Evolutionary conservation across 1,140 invertebrate genomes (phyloP), one percentile per base, ranked within the genome.

Genomic region (Psix sp.): DNA sequence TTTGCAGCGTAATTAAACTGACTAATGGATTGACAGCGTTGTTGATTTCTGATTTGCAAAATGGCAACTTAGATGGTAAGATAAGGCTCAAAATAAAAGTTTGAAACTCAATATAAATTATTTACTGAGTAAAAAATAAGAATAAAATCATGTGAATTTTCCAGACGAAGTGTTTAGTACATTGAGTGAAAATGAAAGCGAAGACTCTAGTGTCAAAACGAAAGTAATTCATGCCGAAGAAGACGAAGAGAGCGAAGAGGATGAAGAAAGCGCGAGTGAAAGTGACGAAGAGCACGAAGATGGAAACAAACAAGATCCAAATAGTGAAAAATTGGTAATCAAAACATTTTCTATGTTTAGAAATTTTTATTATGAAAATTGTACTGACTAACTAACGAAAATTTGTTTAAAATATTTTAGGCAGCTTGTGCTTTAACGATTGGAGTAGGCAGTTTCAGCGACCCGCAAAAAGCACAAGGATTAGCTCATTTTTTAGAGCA

Each of bases 401-500:
- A 33, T 36, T 52, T 24, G 29, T 35, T n/a, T n/a, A n/a, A n/a
- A n/a, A n/a, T 42, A 36, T 74, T 82, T 60, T 74, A 93, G 89
- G 92, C 93, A 29, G 93, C 93, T 1, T 93, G 92, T 79, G 91
- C 90, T 3, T 80, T 95, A 2, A 89, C 89, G 52, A 89, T 94
- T 9, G 90, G 91, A 29, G 93, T 93, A 20, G 93, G 93, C 13
- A 91, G 90, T 82, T 92, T 91, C 81, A 92, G 91, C 77, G 90
- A 92, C 82, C 95, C 95, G 0, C 77, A 84, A 33, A 88, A 94
- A 31, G 91, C 97, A 42, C 95, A 93, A 65, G 97, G 97, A 0
- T 80, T 98, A 74, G 95, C 96, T 0, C 96, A 98, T 86, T 97
- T 98, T 86, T 90, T 97, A 39, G 96, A 98, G 83, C 96, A 98